A percentile compares a stretch with the other conserved stretches of the same genome.
Conservation (phyloP, 2,113 vertebrate species). For the Phycodurus eques region DNA sequence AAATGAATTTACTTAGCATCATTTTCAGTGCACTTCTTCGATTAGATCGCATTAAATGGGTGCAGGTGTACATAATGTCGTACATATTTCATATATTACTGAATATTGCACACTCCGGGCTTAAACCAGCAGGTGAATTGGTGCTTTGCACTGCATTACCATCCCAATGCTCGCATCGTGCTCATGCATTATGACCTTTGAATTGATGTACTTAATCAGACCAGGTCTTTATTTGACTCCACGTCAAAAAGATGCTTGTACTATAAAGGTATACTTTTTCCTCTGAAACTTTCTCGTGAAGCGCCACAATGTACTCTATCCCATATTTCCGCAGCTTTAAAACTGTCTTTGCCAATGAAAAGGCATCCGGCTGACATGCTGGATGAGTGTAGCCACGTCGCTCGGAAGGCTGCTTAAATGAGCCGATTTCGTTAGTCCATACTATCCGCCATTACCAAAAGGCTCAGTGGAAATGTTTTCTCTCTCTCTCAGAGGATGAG, state of each 20-base stretch:
- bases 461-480: slow-evolving; percentile 44
- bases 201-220: slow-evolving; percentile 66
- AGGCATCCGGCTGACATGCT: slow-evolving; percentile 34
- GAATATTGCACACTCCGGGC: slow-evolving; percentile 27
- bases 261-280: not conserved
- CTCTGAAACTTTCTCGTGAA: too few species aligned
- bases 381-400: slow-evolving; percentile 14
- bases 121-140: slow-evolving; percentile 55
- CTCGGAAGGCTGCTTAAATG: slow-evolving; percentile 47
- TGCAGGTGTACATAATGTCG: not conserved
- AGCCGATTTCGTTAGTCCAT: slow-evolving; percentile 56
- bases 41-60: not conserved
- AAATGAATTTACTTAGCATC: too few species aligned
- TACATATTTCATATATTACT: not conserved
- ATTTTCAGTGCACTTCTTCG: not conserved
- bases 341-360: slow-evolving; percentile 34
- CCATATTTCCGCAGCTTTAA: not conserved
- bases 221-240: slow-evolving; percentile 52
- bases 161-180: slow-evolving; percentile 44
- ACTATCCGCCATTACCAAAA: slow-evolving; percentile 19
- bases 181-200: slow-evolving; percentile 74
- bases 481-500: slow-evolving; percentile 15
- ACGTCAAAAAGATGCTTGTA: slow-evolving; percentile 12
- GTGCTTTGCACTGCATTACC: slow-evolving; percentile 53
- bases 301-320: too few species aligned